phyloP scores from a whole-genome alignment of 2,113 vertebrate genomes.

The Coptodon bakossiorum region DNA sequence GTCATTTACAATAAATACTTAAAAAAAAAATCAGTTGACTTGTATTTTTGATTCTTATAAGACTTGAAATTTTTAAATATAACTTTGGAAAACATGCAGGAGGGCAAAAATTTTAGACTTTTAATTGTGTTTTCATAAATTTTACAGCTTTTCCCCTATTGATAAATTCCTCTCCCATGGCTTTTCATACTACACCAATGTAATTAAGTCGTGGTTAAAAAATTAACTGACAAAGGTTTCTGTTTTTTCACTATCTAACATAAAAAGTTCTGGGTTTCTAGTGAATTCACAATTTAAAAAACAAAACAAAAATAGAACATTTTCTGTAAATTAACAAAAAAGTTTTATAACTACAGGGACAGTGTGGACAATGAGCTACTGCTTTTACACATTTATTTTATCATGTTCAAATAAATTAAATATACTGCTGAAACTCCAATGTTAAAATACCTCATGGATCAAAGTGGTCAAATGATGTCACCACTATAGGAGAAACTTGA shows the following conservation, averaged over 20 bases:
- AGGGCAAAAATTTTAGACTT: neutral
- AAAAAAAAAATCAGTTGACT: neutral
- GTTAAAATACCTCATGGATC: neutral
- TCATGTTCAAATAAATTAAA: neutral
- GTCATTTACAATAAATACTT: neutral
- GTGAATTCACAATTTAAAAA: neutral
- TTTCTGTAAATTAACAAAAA: neutral
- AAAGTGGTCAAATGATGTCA: neutral
- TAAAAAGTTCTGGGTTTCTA: neutral
- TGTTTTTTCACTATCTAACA: neutral
- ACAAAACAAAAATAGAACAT: fast-evolving
- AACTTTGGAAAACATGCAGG: neutral
- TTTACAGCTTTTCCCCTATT: neutral
- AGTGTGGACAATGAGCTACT: neutral
- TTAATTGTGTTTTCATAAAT: neutral
- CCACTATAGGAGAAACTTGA: neutral
- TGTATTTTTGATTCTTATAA: neutral
- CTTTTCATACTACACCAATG: neutral
- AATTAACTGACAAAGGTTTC: neutral
- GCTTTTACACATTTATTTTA: neutral
- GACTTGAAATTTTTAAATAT: neutral
- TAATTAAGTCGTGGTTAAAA: neutral
- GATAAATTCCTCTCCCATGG: neutral
- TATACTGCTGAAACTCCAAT: neutral
- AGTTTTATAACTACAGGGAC: neutral